Conservation (phyloP, 2,888 invertebrate genomes). For the Habroteleia sp. region DNA sequence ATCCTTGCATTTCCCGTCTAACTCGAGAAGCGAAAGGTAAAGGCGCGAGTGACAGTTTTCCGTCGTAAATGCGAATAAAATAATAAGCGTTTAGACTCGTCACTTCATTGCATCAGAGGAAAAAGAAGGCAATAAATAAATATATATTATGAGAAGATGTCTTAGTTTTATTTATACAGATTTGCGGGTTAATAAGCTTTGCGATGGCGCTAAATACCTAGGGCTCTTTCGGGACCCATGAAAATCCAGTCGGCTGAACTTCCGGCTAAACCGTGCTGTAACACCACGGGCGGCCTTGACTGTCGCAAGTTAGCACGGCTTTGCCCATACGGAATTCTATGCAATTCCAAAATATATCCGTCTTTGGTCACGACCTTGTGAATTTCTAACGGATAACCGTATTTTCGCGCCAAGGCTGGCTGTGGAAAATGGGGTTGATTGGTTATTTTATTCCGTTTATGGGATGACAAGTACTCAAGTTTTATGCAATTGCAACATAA, state of each 20-base stretch:
- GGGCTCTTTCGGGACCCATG: conserved; percentile 85
- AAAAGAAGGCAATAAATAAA: not conserved
- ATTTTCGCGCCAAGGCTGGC: conserved; percentile 77
- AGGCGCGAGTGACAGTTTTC: conserved; percentile 49
- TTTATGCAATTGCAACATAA: no score
- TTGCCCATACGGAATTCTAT: conserved; percentile 81
- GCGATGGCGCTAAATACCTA: conserved; percentile 81
- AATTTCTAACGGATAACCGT: conserved; percentile 81
- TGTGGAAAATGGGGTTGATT: conserved; percentile 21
- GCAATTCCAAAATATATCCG: conserved; percentile 82
- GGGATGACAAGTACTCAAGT: not conserved
- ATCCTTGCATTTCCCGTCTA: conserved; percentile 49
- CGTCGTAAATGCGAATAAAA: conserved; percentile 24
- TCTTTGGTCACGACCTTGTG: conserved; percentile 80
- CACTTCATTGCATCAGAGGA: conserved; percentile 14
- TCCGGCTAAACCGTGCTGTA: conserved; percentile 85
- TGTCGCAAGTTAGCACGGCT: conserved; percentile 49
- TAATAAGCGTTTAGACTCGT: conserved; percentile 21
- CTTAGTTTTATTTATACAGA: no score
- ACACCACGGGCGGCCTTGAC: conserved; percentile 78
- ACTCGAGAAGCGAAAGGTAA: conserved; percentile 51
- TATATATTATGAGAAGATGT: not conserved
- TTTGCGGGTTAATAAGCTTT: not conserved
- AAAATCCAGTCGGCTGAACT: conserved; percentile 87
- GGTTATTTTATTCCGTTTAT: not conserved